Conservation (phyloP, 2,888 invertebrate species). For the Macrophya alboannulata region DNA sequence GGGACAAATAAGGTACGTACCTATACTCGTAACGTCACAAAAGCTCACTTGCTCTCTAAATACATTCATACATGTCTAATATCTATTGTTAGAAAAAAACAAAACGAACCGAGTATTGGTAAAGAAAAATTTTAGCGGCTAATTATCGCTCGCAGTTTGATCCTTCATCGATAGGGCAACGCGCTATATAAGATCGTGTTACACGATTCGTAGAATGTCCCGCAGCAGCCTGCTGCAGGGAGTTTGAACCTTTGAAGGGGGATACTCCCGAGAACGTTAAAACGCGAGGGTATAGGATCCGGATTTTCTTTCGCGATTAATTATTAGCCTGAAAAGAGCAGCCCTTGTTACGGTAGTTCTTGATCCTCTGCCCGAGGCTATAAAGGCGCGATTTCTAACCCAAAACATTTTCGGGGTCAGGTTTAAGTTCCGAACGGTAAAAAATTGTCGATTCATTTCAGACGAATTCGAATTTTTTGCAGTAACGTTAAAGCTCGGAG, state of each 20-base stretch:
- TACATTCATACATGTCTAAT: neutral
- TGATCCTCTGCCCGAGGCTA: neutral
- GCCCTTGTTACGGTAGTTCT: neutral
- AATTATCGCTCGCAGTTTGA: slow-evolving; percentile 38
- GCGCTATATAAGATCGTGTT: slow-evolving; percentile 4
- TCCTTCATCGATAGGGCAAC: neutral
- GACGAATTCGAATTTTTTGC: too few relatives aligned
- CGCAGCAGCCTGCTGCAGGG: neutral
- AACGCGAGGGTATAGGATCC: slow-evolving; percentile 22
- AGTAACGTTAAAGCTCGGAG: too few relatives aligned
- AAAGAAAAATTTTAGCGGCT: neutral
- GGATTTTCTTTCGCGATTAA: slow-evolving; percentile 42
- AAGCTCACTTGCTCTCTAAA: neutral
- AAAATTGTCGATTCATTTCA: neutral
- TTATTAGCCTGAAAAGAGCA: slow-evolving; percentile 25
- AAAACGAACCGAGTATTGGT: too few relatives aligned
- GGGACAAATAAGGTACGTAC: neutral
- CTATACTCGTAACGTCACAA: neutral
- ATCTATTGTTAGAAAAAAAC: neutral
- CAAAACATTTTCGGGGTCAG: neutral
- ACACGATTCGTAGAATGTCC: neutral
- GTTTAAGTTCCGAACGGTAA: neutral
- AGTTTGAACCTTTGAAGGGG: neutral
- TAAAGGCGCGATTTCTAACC: neutral
- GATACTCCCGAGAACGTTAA: neutral